Evolutionary conservation across 1,140 invertebrate genomes (phyloP).

Genomic region (Ceratosolen fusciceps): DNA sequence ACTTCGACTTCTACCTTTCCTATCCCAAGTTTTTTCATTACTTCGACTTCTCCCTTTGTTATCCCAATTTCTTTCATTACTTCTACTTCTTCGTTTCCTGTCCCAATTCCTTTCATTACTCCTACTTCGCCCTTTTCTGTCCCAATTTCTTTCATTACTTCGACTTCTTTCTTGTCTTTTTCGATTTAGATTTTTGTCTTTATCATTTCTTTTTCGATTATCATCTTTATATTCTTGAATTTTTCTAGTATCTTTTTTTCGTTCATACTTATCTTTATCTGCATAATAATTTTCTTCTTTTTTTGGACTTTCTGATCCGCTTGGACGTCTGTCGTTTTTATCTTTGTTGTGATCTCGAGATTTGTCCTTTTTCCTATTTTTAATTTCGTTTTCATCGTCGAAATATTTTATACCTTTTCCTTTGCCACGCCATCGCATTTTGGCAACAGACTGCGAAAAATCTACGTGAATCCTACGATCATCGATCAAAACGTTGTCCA

Average conservation of each 20-base stretch:
- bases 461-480: conserved; percentile 99
- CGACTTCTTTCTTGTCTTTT: conserved; percentile 33
- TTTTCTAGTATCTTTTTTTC: conserved; percentile 29
- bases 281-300: conserved; percentile 29
- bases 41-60: conserved; percentile 56
- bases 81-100: conserved; percentile 48
- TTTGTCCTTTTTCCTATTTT: conserved; percentile 31
- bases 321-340: conserved; percentile 16
- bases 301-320: conserved; percentile 10
- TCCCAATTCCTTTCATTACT: conserved; percentile 50
- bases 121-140: conserved; percentile 52
- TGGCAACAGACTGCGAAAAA: conserved; percentile 98
- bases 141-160: conserved; percentile 28
- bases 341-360: conserved; percentile 13
- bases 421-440: conserved; percentile 90
- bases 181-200: conserved; percentile 24
- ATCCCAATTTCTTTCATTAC: conserved; percentile 51
- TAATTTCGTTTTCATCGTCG: conserved; percentile 53
- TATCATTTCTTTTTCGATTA: conserved; percentile 21
- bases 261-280: conserved; percentile 35
- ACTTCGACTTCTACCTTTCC: conserved; percentile 51
- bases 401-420: conserved; percentile 75
- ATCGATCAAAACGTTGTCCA: conserved; percentile 99
- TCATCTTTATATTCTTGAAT: conserved; percentile 39
- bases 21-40: conserved; percentile 45